Conservation (phyloP, 2,888 invertebrate species). For the Ormyrus labotus region DNA sequence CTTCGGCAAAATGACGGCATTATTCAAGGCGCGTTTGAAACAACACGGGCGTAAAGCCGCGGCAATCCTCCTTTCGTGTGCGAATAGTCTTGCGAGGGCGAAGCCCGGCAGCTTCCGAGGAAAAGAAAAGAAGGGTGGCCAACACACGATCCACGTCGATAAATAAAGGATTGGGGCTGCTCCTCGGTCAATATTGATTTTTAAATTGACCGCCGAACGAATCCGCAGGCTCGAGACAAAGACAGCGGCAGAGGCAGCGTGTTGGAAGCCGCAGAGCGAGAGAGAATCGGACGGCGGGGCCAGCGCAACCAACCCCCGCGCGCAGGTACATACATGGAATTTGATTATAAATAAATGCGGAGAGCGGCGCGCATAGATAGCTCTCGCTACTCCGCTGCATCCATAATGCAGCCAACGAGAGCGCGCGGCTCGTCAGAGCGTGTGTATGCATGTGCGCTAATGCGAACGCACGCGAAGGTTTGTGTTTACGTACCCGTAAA, state of each 20-base stretch:
- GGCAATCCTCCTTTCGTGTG: slow-evolving; percentile 47
- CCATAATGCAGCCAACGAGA: slow-evolving; percentile 71
- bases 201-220: slow-evolving; percentile 75
- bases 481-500: slow-evolving; percentile 52
- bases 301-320: not conserved
- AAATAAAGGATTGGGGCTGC: slow-evolving; percentile 57
- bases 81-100: not conserved
- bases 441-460: slow-evolving; percentile 5
- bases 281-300: slow-evolving; percentile 29
- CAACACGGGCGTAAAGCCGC: slow-evolving; percentile 65
- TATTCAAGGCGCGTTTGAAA: slow-evolving; percentile 73
- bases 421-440: slow-evolving; percentile 20
- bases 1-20: slow-evolving; percentile 71
- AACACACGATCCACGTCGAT: slow-evolving; percentile 60
- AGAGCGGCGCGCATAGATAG: slow-evolving; percentile 37
- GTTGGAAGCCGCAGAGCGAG: not conserved
- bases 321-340: slow-evolving; percentile 62
- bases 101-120: not conserved
- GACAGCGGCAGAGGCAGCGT: not conserved
- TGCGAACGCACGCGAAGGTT: slow-evolving; percentile 16
- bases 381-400: slow-evolving; percentile 70
- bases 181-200: slow-evolving; percentile 75
- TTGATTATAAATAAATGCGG: slow-evolving; percentile 76
- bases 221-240: slow-evolving; percentile 64
- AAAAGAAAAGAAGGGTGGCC: slow-evolving; percentile 12